Base-by-base conservation (phyloP, 2,888 invertebrate species). In the Cheilosia pagana region DNA sequence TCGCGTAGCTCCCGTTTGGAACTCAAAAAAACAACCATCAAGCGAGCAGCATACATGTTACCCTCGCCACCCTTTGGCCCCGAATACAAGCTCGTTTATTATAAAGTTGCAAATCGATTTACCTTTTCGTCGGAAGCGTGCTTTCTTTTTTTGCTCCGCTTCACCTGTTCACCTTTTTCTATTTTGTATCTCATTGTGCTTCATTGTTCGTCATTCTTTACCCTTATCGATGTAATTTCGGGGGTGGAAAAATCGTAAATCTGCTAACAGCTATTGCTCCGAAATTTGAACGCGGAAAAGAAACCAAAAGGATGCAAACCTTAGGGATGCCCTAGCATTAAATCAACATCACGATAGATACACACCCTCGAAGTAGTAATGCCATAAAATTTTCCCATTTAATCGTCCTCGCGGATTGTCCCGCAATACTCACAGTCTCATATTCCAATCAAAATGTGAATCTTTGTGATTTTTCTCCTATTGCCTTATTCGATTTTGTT, bases 401-500 rank as follows among this genome's bases (percentile, higher is more conserved):
- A 79, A 78, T 79, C 67, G 74, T 79, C 74, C 68, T 74, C 62
- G 53, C 48, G 74, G 74, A 72, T 74, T 74, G 72, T 68, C 45
- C 70, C 48, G 60, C 39, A 48, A 72, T 72, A 62, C 71, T 82
- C 82, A 82, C 72, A 82, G 77, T 82, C 71, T 82, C 82, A 82
- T 77, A 82, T 82, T 82, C 82, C 82, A 77, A 77, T 82, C 76
- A 82, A 82, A 82, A 72, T 63, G 63, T 82, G 25, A 60, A 68
- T 59, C 72, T 72, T 72, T 59, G n/a, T 55, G 16, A 57, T 63
- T 63, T 70, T 8, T 52, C 21, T 8, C 43, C 23, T 21, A n/a
- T 31, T 12, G 10, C 12, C 57, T 57, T 45, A 31, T 45, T 28
- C 28, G 43, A 35, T 45, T 31, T 67, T 23, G 3, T 43, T 21